Evolutionary conservation across 2,113 vertebrate genomes (phyloP), one percentile per base, ranked within the genome.

Genomic region (Phyllostomus hastatus): DNA sequence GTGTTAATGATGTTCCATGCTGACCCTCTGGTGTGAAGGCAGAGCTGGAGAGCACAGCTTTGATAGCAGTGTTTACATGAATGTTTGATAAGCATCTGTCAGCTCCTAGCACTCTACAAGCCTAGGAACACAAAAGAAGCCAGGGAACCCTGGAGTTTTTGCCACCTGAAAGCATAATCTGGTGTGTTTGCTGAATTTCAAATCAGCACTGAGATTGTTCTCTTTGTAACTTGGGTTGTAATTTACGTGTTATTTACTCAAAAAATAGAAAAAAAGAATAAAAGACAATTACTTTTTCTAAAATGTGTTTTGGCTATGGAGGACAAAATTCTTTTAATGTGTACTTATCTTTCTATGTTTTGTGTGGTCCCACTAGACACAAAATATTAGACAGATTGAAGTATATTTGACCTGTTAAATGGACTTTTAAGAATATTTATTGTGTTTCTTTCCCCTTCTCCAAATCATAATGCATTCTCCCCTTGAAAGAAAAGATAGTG

Each of bases 61-160:
- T 98, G 97, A 97, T 96, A 98, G 31, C 64, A 82, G 72, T 98
- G 97, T 98, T 98, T 98, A 97, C 98, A 98, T 98, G 96, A 98
- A 98, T 98, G 97, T 98, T 99, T 98, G 98, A 98, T 98, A 98
- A 98, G 98, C 97, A 98, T 98, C 98, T 98, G 98, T 97, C 98
- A 98, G 97, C 96, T 94, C 97, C 97, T 95, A 97, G 97, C 95
- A 94, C 91, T 98, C 97, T 94, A 95, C 98, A 97, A 98, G 96
- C 83, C 90, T 92, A 31, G 64, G 82, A 98, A 98, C 95, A 98
- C 96, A 98, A 98, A 98, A 98, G 96, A 80, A 98, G 90, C 67
- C 84, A 93, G 73, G 75, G 95, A 98, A 96, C 96, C 98, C 97
- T 97, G 96, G 88, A 97, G 97, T 67, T 98, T 98, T 97, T 97